These are phyloP conservation scores for Spisula subtruncata DNA, from an alignment of 2,888 invertebrate species.

Conservation along the genomic window DNA sequence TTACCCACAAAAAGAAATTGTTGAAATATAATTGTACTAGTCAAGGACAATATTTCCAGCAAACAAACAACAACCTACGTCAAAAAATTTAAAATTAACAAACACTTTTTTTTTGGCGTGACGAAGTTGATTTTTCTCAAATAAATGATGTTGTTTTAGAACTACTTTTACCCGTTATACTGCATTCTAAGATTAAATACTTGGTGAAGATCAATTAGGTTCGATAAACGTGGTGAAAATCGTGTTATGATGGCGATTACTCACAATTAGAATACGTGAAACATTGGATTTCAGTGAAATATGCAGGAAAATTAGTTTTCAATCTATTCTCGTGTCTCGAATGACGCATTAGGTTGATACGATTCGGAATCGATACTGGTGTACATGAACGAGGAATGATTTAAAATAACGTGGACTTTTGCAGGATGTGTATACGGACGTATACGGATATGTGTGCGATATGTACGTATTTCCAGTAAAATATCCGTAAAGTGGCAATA, in stretches of 20 bases:
- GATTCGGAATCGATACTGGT: background rate
- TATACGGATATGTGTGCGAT: background rate
- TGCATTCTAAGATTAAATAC: background rate
- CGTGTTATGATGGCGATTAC: background rate
- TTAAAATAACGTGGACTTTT: too few relatives aligned
- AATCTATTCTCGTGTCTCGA: background rate
- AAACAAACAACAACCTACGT: too few relatives aligned
- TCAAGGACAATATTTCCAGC: too few relatives aligned
- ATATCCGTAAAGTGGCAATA: too few relatives aligned
- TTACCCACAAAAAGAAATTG: too few relatives aligned
- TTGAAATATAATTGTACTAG: too few relatives aligned
- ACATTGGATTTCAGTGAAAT: slow-evolving; percentile 8
- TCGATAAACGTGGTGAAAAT: slow-evolving; percentile 3
- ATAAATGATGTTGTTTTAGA: background rate
- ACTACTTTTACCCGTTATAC: background rate
- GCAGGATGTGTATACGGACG: too few relatives aligned
- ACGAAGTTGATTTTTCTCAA: background rate
- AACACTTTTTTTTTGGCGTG: background rate
- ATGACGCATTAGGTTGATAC: background rate
- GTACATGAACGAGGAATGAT: too few relatives aligned
- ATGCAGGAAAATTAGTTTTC: slow-evolving; percentile 15
- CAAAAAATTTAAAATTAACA: too few relatives aligned
- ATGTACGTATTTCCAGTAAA: too few relatives aligned
- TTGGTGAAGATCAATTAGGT: background rate
- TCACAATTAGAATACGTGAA: slow-evolving; percentile 15